Conservation (phyloP, 2,113 vertebrate species). For the Eclectus roratus region DNA sequence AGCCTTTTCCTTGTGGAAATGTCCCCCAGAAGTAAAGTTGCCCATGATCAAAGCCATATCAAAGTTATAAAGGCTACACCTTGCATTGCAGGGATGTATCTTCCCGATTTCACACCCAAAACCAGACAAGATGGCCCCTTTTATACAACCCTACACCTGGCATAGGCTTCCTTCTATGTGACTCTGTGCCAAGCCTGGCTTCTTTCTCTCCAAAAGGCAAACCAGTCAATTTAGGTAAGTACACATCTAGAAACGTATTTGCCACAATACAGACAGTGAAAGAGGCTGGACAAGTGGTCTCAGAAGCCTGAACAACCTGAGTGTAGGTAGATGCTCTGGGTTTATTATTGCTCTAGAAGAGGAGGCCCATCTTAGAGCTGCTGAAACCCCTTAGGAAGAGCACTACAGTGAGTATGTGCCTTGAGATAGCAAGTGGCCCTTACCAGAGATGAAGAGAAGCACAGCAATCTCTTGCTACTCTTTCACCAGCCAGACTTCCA, state of each 20-base stretch:
- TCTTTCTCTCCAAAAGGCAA: neutral
- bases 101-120: neutral
- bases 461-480: neutral
- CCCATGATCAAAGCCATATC: neutral
- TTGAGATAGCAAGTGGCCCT: neutral
- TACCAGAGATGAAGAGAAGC: neutral
- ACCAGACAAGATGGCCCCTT: accelerated
- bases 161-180: neutral
- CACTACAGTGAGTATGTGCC: neutral
- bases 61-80: neutral
- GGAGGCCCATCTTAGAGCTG: neutral
- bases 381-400: neutral
- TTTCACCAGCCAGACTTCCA: neutral
- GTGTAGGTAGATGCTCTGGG: neutral
- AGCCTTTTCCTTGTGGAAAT: neutral
- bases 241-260: neutral
- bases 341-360: neutral
- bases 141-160: neutral
- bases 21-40: neutral
- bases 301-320: neutral
- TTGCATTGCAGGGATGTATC: neutral
- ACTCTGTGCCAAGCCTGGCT: neutral
- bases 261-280: neutral
- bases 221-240: neutral
- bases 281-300: neutral